These are phyloP conservation scores for Catonia carolina DNA, from an alignment of 2,888 invertebrate species.

Conservation along the genomic window DNA sequence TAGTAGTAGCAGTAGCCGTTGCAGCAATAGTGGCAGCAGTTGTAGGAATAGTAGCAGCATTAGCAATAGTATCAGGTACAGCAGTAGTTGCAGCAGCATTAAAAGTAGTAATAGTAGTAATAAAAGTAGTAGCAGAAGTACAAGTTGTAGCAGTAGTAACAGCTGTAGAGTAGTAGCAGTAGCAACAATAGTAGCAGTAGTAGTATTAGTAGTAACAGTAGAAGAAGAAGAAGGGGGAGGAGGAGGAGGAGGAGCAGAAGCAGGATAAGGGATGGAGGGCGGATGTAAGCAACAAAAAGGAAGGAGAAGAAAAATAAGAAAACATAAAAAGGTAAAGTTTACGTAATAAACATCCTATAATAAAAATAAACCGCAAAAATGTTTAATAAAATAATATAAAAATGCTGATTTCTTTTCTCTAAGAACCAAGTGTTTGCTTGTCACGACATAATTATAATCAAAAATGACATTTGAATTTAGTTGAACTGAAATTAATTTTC, in stretches of 20 bases:
- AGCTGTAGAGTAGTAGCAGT: not conserved
- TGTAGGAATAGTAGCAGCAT: not conserved
- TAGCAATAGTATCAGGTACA: not conserved
- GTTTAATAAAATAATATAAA: too few species aligned
- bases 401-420: too few species aligned
- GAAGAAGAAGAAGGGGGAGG: conserved; percentile 12
- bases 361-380: too few species aligned
- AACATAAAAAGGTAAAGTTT: not conserved
- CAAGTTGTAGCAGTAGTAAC: too few species aligned
- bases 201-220: too few species aligned
- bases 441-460: too few species aligned
- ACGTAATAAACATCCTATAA: not conserved
- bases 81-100: not conserved
- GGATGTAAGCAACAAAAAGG: not conserved
- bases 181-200: not conserved
- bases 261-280: not conserved
- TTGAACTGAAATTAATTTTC: too few species aligned
- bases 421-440: too few species aligned
- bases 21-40: not conserved
- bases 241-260: not conserved
- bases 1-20: conserved; percentile 4
- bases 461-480: too few species aligned
- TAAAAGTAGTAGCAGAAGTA: conserved; percentile 7
- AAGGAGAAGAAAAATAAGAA: not conserved
- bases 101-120: not conserved